Evolutionary conservation across 2,888 invertebrate genomes (phyloP), one percentile per base, ranked within the genome.

Genomic region (Campoplex nolae): DNA sequence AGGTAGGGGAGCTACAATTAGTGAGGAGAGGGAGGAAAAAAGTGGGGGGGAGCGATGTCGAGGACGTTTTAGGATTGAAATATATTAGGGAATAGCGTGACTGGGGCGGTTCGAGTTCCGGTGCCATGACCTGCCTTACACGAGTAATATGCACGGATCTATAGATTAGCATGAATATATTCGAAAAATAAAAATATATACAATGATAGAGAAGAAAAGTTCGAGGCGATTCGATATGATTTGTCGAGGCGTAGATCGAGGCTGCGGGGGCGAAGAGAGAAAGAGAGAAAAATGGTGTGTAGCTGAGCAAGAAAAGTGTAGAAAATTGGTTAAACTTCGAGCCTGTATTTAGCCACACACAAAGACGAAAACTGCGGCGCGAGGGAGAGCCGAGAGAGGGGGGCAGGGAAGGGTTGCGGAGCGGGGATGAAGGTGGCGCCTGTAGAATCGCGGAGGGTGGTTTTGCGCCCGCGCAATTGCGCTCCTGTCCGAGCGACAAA

Each of bases 391-490:
- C 28, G 58, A 23, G 58, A 13, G 28, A 13, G 28, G 32, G 9
- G 13, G 23, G 71, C 42, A 54, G n/a, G 28, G 16, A 54, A 9
- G 35, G 51, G 67, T 62, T 54, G 13, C 42, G 67, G 56, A n/a
- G 23, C 71, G 45, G 13, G 73, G 76, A 68, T 51, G 58, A 77
- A 75, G 79, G 82, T 76, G 87, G 81, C 81, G 86, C 86, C 84
- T 79, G 65, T 4, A 38, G n/a, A 18, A 48, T 28, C 58, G 45
- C 51, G 78, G 42, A 82, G 87, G 87, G 87, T 84, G 77, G 84
- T 82, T 82, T 87, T 65, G 87, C 87, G 87, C 87, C 45, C 62
- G 87, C 87, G 87, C 87, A 87, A 87, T 68, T 68, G 68, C 65
- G 32, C 28, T 75, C 38, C 58, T 62, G 38, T 38, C 1, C 68